These are phyloP conservation scores for Fregetta grallaria DNA, from an alignment of 2,113 vertebrate genomes.

Conservation along the genomic window DNA sequence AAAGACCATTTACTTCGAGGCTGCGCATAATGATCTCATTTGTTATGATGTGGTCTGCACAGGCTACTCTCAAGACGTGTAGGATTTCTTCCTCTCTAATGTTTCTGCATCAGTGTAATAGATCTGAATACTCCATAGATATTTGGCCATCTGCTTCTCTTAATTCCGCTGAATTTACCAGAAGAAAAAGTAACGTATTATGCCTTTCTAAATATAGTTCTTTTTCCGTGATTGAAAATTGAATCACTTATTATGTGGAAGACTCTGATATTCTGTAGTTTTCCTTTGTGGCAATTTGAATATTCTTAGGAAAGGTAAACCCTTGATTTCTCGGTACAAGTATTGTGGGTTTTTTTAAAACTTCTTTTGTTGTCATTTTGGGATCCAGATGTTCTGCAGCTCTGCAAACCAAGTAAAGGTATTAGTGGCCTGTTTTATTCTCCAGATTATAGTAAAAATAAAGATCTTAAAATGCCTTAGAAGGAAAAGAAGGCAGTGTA, in stretches of 20 bases:
- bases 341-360: background rate
- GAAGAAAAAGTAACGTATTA: slow-evolving; percentile 8
- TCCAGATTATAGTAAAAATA: background rate
- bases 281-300: background rate
- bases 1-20: slow-evolving; percentile 23
- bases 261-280: background rate
- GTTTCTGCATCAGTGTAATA: slow-evolving; percentile 28
- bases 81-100: slow-evolving; percentile 37
- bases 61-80: background rate
- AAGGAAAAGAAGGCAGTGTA: background rate
- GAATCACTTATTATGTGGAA: background rate
- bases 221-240: background rate
- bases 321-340: background rate
- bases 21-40: slow-evolving; percentile 28
- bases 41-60: background rate
- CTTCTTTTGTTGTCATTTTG: background rate
- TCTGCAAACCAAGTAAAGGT: background rate
- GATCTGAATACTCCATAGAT: slow-evolving; percentile 11
- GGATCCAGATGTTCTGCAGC: background rate
- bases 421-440: background rate
- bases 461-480: background rate
- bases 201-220: slow-evolving; percentile 10
- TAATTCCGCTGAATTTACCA: background rate
- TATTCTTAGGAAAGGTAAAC: background rate
- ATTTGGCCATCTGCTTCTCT: slow-evolving; percentile 29